phyloP scores from a whole-genome alignment of 2,113 vertebrate species.

The Thalassoma bifasciatum region DNA sequence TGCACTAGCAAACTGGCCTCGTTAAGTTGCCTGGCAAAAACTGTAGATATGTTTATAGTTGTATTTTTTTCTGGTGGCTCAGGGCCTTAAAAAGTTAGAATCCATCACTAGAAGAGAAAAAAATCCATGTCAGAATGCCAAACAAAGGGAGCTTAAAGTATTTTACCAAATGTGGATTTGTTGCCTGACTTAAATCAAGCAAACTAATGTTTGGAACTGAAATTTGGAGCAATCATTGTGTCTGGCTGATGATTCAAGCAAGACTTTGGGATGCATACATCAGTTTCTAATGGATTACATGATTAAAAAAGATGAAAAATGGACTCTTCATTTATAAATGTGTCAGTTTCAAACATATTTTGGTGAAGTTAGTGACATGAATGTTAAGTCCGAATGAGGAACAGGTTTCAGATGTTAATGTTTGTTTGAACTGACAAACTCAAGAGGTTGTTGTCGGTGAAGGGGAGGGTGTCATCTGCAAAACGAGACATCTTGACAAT shows the following conservation, averaged over 20 bases:
- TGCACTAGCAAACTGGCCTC: background rate
- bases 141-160: too few species aligned
- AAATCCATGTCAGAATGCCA: background rate
- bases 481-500: background rate
- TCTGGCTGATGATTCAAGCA: too few species aligned
- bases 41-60: conserved; percentile 20
- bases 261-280: too few species aligned
- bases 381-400: background rate
- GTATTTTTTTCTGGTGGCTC: background rate
- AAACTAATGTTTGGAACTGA: too few species aligned
- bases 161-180: too few species aligned
- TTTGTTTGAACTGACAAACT: background rate
- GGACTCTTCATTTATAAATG: too few species aligned
- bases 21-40: conserved; percentile 22
- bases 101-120: background rate
- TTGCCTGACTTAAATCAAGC: too few species aligned
- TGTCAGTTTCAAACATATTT: too few species aligned
- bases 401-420: background rate
- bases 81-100: background rate
- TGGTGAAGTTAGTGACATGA: background rate
- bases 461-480: conserved; percentile 9
- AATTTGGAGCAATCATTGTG: too few species aligned
- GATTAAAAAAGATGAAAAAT: too few species aligned
- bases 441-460: background rate
- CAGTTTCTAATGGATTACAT: too few species aligned